phyloP scores from a whole-genome alignment of 1,140 invertebrate species.

The Scylla paramamosain region DNA sequence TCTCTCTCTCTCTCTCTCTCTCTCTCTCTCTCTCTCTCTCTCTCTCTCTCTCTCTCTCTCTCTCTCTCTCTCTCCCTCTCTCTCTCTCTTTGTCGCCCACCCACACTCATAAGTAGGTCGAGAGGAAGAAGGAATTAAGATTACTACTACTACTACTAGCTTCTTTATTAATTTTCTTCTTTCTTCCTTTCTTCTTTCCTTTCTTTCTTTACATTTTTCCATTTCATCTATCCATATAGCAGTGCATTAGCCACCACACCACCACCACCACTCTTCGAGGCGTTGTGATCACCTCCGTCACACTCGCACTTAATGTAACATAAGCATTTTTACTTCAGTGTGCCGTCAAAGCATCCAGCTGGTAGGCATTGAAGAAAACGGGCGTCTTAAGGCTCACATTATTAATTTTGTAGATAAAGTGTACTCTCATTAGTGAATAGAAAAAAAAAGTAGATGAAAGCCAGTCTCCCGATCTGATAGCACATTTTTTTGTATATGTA shows the following conservation, averaged over 20 bases:
- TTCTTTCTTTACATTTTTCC: background rate
- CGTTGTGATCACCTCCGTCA: too few relatives aligned
- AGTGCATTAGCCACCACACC: background rate
- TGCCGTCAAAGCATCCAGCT: too few relatives aligned
- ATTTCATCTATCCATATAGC: background rate
- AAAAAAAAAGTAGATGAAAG: background rate
- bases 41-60: slow-evolving; percentile 12
- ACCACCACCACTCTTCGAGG: background rate
- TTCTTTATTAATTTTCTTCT: background rate
- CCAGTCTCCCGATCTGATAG: too few relatives aligned
- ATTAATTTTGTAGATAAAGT: background rate
- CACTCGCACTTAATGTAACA: too few relatives aligned
- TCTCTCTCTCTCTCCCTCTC: slow-evolving; percentile 21
- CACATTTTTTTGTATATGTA: too few relatives aligned
- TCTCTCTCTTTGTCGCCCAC: background rate
- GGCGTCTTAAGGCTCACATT: too few relatives aligned
- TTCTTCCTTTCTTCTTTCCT: background rate
- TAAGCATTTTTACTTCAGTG: too few relatives aligned
- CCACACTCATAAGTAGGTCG: background rate
- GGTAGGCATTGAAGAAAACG: too few relatives aligned
- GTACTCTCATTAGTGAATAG: background rate
- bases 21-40: background rate
- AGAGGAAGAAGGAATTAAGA: background rate
- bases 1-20: background rate
- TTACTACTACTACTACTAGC: slow-evolving; percentile 39